phyloP scores from a whole-genome alignment of 2,888 invertebrate species.

The Luperina testacea region DNA sequence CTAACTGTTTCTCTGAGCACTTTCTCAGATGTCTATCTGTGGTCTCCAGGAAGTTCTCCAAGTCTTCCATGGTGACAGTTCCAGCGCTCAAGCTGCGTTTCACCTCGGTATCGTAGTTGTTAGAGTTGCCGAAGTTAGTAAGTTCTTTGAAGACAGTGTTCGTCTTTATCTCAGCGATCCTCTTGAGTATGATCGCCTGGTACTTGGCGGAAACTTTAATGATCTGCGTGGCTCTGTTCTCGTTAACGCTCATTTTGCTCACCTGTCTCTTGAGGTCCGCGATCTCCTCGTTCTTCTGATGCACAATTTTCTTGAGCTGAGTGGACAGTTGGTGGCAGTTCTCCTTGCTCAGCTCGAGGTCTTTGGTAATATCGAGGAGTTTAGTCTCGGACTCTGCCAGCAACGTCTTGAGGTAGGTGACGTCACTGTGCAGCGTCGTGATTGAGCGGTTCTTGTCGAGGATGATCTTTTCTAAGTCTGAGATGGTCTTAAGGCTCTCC shows the following conservation, averaged over 20 bases:
- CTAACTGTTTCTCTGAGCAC: constrained; percentile 82
- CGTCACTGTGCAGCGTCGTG: constrained; percentile 82
- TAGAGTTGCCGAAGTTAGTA: constrained; percentile 83
- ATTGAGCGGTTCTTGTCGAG: constrained; percentile 85
- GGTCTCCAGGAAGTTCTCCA: constrained; percentile 86
- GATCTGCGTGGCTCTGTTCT: constrained; percentile 85
- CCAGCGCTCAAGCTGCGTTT: constrained; percentile 80
- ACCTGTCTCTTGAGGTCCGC: constrained; percentile 84
- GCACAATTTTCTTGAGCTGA: constrained; percentile 85
- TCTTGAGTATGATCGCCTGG: constrained; percentile 85
- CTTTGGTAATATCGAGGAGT: constrained; percentile 82
- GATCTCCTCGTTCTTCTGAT: constrained; percentile 86
- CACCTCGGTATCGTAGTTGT: constrained; percentile 78
- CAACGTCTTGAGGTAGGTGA: constrained; percentile 81
- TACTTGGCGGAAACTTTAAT: constrained; percentile 87
- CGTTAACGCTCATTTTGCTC: constrained; percentile 82
- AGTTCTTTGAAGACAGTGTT: constrained; percentile 85
- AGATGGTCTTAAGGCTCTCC: constrained; percentile 84
- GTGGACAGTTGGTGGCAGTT: constrained; percentile 82
- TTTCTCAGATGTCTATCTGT: constrained; percentile 83
- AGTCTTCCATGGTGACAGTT: constrained; percentile 84
- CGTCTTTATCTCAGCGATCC: constrained; percentile 85
- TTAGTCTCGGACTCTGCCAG: constrained; percentile 86
- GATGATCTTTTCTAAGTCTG: constrained; percentile 85
- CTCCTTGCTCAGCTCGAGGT: constrained; percentile 81